Conservation (phyloP, 2,113 vertebrate species). For the Muscicapa adusta region DNA sequence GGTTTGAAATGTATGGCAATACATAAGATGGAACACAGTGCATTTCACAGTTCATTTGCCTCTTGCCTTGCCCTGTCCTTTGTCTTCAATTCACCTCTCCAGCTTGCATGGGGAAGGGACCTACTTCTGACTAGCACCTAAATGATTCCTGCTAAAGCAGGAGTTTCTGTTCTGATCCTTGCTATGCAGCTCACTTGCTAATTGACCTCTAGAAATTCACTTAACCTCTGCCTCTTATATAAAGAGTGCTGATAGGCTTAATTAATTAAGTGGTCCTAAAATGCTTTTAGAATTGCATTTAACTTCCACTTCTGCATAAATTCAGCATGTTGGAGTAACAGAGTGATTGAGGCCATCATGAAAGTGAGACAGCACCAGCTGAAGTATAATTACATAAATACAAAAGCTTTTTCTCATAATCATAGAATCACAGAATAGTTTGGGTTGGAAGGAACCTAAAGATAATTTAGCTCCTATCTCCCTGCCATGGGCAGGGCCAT, state of each 20-base stretch:
- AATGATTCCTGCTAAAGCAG: not conserved
- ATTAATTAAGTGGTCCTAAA: constrained; percentile 25
- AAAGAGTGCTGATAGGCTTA: not conserved
- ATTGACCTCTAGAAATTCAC: constrained; percentile 13
- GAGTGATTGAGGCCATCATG: not conserved
- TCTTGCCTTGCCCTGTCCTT: not conserved
- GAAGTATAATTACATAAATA: not conserved
- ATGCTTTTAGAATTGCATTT: not conserved
- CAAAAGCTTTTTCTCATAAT: not conserved
- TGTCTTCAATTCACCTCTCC: not conserved
- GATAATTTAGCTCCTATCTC: not conserved
- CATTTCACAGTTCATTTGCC: not conserved
- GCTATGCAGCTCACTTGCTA: not conserved
- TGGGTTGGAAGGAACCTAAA: not conserved
- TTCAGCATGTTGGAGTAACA: not conserved
- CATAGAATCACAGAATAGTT: not conserved
- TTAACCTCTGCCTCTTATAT: not conserved
- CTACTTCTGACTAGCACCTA: not conserved
- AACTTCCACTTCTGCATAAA: not conserved
- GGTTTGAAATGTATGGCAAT: not conserved
- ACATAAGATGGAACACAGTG: not conserved
- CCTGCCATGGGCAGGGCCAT: not conserved
- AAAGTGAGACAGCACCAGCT: not conserved
- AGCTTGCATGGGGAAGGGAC: not conserved
- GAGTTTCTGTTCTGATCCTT: not conserved